Evolutionary conservation across 2,888 invertebrate genomes (phyloP).

Genomic region (Cordilura impudica): DNA sequence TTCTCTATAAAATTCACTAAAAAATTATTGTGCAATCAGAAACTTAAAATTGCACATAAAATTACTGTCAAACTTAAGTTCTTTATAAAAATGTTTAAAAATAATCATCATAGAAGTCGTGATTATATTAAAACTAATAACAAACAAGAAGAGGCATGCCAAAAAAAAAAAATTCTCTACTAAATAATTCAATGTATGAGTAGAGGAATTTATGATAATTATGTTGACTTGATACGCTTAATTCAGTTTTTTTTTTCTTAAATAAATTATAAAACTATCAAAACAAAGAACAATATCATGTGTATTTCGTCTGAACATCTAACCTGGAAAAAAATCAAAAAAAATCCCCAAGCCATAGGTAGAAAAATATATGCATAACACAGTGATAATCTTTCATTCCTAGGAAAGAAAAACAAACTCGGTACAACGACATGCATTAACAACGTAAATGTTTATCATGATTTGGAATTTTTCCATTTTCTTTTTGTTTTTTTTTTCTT

Average conservation of each 20-base stretch:
- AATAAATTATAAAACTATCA: constrained; percentile 54
- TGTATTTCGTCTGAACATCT: too few relatives aligned
- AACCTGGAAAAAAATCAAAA: too few relatives aligned
- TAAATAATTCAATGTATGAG: constrained; percentile 15
- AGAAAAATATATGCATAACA: constrained; percentile 16
- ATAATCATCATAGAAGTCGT: constrained; percentile 18
- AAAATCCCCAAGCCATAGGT: background rate
- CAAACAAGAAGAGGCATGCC: constrained; percentile 15
- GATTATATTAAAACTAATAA: background rate
- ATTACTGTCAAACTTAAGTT: constrained; percentile 43
- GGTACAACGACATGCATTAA: background rate
- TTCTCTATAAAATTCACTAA: too few relatives aligned
- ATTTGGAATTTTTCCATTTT: constrained; percentile 33
- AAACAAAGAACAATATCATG: constrained; percentile 21
- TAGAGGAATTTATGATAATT: constrained; percentile 60
- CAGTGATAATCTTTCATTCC: constrained; percentile 46
- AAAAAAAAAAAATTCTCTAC: constrained; percentile 16
- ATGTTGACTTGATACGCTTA: constrained; percentile 58
- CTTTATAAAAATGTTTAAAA: constrained; percentile 46
- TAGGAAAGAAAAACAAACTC: constrained; percentile 5
- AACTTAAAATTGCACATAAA: constrained; percentile 42
- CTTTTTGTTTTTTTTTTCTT: background rate
- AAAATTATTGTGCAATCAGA: background rate
- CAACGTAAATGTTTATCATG: constrained; percentile 48
- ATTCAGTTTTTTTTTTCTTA: constrained; percentile 22